phyloP scores from a whole-genome alignment of 2,113 vertebrate species.

The Benitochromis conjunctus region DNA sequence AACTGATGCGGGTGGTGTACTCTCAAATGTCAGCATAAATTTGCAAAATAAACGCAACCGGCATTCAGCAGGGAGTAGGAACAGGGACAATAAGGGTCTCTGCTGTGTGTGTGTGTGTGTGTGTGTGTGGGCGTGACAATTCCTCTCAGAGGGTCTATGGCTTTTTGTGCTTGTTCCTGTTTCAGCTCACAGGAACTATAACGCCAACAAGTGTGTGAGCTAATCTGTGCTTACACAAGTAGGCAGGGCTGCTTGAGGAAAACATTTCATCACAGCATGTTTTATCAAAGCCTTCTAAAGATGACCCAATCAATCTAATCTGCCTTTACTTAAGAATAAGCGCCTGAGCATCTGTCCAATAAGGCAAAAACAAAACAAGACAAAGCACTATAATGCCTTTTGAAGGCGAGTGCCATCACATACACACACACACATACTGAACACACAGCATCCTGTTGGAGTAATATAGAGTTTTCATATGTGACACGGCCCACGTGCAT shows the following conservation, averaged over 20 bases:
- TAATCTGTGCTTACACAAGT: slow-evolving; percentile 18
- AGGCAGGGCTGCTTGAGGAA: not conserved
- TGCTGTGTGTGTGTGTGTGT: slow-evolving; percentile 8
- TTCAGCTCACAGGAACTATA: slow-evolving; percentile 14
- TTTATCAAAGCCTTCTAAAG: slow-evolving; percentile 31
- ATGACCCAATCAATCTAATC: slow-evolving; percentile 46
- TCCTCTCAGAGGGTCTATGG: slow-evolving; percentile 6
- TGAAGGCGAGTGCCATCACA: not conserved
- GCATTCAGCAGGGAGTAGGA: slow-evolving; percentile 69
- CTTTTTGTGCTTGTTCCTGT: slow-evolving; percentile 7
- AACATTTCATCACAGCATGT: slow-evolving; percentile 22
- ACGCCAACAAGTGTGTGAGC: slow-evolving; percentile 36
- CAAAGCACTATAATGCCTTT: slow-evolving; percentile 30
- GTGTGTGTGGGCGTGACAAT: slow-evolving; percentile 28
- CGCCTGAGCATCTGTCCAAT: slow-evolving; percentile 45
- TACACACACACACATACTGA: not conserved
- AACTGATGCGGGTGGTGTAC: slow-evolving; percentile 71
- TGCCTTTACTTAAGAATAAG: slow-evolving; percentile 33
- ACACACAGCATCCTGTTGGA: not conserved
- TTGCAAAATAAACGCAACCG: slow-evolving; percentile 76
- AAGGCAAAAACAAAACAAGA: slow-evolving; percentile 20
- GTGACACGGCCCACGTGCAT: slow-evolving; percentile 2
- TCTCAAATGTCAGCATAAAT: slow-evolving; percentile 82
- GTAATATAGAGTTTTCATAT: not conserved
- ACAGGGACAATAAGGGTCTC: slow-evolving; percentile 61